phyloP scores from a whole-genome alignment of 2,888 invertebrate species.

The Ornithoptera priamus region DNA sequence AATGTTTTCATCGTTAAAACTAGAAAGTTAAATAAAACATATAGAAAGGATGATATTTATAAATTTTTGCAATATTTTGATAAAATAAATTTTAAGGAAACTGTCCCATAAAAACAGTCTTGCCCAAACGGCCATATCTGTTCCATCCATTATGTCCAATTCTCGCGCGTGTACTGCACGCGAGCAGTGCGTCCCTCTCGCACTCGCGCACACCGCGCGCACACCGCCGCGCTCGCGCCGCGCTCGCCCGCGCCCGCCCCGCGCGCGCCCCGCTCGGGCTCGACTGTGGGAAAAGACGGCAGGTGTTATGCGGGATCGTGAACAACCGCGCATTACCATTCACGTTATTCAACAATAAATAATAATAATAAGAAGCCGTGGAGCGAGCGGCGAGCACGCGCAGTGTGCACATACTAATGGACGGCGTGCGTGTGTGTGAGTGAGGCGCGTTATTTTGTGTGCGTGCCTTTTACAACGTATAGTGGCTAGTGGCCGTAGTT shows the following conservation, averaged over 20 bases:
- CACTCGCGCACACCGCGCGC: constrained; percentile 63
- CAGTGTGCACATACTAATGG: constrained; percentile 70
- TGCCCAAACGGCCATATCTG: constrained; percentile 39
- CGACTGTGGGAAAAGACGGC: constrained; percentile 82
- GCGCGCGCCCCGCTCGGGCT: constrained; percentile 62
- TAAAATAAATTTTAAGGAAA: constrained; percentile 20
- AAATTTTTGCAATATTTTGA: constrained; percentile 13
- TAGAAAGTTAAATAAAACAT: too few relatives aligned
- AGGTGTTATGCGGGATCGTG: constrained; percentile 82
- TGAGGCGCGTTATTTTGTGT: constrained; percentile 42
- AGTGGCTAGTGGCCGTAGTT: constrained; percentile 51
- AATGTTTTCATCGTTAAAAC: too few relatives aligned
- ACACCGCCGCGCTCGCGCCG: constrained; percentile 71
- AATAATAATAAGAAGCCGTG: constrained; percentile 79
- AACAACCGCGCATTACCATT: constrained; percentile 81
- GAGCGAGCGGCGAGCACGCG: constrained; percentile 79
- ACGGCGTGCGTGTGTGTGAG: constrained; percentile 54
- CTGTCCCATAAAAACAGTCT: constrained; percentile 14
- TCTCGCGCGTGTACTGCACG: constrained; percentile 68
- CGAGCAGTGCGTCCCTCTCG: constrained; percentile 57
- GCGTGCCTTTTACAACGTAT: constrained; percentile 39
- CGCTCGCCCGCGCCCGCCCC: constrained; percentile 70
- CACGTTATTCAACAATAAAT: constrained; percentile 81
- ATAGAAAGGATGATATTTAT: too few relatives aligned
- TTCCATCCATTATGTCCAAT: constrained; percentile 42